These are phyloP conservation scores for Rhynchophorus ferrugineus DNA, from an alignment of 1,140 invertebrate species.

Conservation along the genomic window DNA sequence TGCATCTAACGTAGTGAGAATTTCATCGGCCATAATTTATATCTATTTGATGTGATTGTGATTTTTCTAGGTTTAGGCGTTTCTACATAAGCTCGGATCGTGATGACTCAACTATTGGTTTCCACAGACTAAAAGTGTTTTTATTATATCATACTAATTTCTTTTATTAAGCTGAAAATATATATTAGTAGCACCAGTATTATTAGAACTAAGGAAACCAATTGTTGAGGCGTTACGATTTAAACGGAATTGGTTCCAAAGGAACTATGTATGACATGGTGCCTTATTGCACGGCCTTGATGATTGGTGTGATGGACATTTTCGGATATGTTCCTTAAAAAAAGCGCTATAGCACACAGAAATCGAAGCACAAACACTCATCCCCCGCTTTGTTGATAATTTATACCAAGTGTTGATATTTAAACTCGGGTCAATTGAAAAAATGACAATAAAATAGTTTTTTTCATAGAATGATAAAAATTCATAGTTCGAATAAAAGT, in stretches of 20 bases:
- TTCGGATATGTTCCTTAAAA: background rate
- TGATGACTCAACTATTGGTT: background rate
- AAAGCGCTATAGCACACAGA: background rate
- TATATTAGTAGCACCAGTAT: background rate
- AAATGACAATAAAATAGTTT: background rate
- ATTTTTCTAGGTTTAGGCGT: slow-evolving; percentile 11
- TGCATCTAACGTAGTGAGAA: slow-evolving; percentile 14
- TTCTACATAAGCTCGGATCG: background rate
- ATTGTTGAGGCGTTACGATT: background rate
- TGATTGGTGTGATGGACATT: background rate
- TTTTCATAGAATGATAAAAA: background rate
- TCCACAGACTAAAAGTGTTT: background rate
- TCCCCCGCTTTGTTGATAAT: no score
- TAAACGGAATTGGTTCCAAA: slow-evolving; percentile 19
- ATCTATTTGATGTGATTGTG: slow-evolving; percentile 20
- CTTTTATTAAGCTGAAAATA: background rate
- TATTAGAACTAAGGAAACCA: slow-evolving; percentile 1
- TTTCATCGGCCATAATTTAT: slow-evolving; percentile 13
- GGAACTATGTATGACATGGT: slow-evolving; percentile 21
- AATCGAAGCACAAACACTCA: background rate
- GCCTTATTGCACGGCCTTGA: slow-evolving; percentile 13
- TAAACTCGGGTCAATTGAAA: background rate
- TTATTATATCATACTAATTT: no score
- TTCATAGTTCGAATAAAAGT: background rate
- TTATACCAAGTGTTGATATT: background rate